Conservation (phyloP, 2,888 invertebrate species). For the Rhopalosiphum nymphaeae region DNA sequence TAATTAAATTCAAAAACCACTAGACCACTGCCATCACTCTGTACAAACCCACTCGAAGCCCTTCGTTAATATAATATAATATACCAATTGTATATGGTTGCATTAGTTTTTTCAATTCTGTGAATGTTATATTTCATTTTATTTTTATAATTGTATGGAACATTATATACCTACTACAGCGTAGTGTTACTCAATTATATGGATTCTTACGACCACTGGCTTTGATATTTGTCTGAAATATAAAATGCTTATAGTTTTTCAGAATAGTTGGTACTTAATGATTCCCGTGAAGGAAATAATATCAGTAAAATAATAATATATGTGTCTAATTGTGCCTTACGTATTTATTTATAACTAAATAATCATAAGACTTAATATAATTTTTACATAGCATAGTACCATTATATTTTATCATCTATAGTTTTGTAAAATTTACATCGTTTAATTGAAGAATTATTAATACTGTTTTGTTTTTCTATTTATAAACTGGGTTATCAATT, state of each 20-base stretch:
- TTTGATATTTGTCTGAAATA: background rate
- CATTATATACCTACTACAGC: background rate
- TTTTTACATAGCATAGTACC: background rate
- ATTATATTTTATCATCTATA: background rate
- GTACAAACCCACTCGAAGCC: constrained; percentile 10
- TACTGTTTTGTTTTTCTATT: background rate
- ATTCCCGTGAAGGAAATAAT: background rate
- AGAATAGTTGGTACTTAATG: background rate
- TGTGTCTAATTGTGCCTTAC: background rate
- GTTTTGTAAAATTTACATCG: background rate
- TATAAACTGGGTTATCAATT: too few species aligned
- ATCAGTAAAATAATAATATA: background rate
- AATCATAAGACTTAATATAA: background rate
- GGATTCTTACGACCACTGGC: background rate
- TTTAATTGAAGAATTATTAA: background rate
- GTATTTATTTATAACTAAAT: background rate
- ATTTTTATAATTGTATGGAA: background rate
- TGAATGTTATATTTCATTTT: background rate
- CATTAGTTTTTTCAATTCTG: constrained; percentile 12
- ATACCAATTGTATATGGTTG: background rate
- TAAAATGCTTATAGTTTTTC: background rate
- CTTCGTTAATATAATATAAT: background rate
- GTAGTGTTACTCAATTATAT: background rate
- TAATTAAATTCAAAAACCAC: constrained; percentile 61
- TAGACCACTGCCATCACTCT: constrained; percentile 35